phyloP scores from a whole-genome alignment of 2,113 vertebrate genomes.

The Bostrychus sinensis region DNA sequence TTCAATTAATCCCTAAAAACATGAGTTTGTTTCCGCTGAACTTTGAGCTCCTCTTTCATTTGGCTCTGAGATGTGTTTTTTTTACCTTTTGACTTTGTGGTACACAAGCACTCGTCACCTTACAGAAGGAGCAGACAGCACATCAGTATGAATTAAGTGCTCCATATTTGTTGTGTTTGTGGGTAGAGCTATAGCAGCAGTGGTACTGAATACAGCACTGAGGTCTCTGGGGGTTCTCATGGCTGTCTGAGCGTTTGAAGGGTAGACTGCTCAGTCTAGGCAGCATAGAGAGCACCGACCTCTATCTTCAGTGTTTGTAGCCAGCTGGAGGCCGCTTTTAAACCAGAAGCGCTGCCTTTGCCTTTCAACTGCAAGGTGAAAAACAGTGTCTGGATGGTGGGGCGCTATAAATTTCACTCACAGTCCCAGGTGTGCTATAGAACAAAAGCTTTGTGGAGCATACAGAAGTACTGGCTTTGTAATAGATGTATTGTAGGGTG shows the following conservation, averaged over 20 bases:
- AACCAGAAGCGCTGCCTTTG: slow-evolving; percentile 43
- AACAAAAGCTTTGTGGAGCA: slow-evolving; percentile 31
- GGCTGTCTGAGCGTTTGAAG: slow-evolving; percentile 72
- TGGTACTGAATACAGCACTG: slow-evolving; percentile 54
- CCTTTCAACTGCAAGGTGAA: slow-evolving; percentile 58
- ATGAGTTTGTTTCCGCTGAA: slow-evolving; percentile 30
- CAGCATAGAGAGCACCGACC: slow-evolving; percentile 55
- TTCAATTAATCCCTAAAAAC: slow-evolving; percentile 48
- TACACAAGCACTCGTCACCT: slow-evolving; percentile 32
- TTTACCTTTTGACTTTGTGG: slow-evolving; percentile 18
- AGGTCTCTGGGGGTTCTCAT: slow-evolving; percentile 66
- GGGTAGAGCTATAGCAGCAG: slow-evolving; percentile 34
- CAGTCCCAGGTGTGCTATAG: slow-evolving; percentile 25
- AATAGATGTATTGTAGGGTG: slow-evolving; percentile 15
- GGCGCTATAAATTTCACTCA: slow-evolving; percentile 19
- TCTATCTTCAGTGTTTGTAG: slow-evolving; percentile 56
- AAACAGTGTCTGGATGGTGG: slow-evolving; percentile 23
- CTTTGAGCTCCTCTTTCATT: slow-evolving; percentile 25
- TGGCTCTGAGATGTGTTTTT: slow-evolving; percentile 37
- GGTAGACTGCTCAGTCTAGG: slow-evolving; percentile 52
- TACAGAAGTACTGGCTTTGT: slow-evolving; percentile 2
- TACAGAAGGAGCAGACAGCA: slow-evolving; percentile 16
- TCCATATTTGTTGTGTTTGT: slow-evolving; percentile 17
- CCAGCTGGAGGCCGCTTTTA: slow-evolving; percentile 59
- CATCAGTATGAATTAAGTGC: slow-evolving; percentile 42